Percentiles rank a stretch among this genome's conserved stretches.
phyloP scores from a whole-genome alignment of 2,113 vertebrate genomes.

The Scophthalmus maximus region DNA sequence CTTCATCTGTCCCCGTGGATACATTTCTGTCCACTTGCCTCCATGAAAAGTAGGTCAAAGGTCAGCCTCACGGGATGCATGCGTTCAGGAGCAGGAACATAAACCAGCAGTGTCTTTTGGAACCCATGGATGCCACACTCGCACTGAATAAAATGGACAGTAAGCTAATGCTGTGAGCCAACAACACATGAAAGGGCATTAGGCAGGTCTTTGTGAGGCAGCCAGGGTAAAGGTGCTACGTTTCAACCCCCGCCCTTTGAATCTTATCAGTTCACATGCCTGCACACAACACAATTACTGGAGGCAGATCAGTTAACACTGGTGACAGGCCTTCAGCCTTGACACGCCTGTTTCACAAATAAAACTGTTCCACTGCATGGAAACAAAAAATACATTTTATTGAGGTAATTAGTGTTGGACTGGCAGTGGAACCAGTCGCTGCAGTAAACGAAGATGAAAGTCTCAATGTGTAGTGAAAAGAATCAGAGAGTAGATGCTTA shows the following conservation, averaged over 20 bases:
- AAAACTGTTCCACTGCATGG: conserved; percentile 29
- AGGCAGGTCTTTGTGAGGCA: conserved; percentile 6
- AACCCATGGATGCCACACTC: background rate
- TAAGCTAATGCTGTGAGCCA: conserved; percentile 1
- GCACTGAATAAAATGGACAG: conserved; percentile 10
- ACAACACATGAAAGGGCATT: conserved; percentile 28
- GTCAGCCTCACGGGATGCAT: conserved; percentile 20
- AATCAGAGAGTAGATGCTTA: too few species aligned
- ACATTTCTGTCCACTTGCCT: background rate
- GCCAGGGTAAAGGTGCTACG: conserved; percentile 20
- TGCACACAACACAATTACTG: conserved; percentile 54
- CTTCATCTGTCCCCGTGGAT: background rate
- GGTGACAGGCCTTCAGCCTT: conserved; percentile 46
- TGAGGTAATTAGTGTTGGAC: conserved; percentile 49
- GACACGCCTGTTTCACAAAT: conserved; percentile 57
- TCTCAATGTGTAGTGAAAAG: conserved; percentile 42
- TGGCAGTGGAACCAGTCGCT: conserved; percentile 27
- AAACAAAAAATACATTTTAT: conserved; percentile 60
- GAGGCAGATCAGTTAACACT: conserved; percentile 57
- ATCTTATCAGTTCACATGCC: conserved; percentile 58
- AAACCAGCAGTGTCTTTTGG: conserved; percentile 2
- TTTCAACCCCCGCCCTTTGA: conserved; percentile 39
- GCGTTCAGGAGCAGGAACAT: conserved; percentile 4
- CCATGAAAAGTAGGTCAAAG: conserved; percentile 51
- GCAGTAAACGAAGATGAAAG: conserved; percentile 59